Base-by-base conservation (phyloP, 2,797 vertebrate genomes). In the Cryptoblepharus egeriae region DNA sequence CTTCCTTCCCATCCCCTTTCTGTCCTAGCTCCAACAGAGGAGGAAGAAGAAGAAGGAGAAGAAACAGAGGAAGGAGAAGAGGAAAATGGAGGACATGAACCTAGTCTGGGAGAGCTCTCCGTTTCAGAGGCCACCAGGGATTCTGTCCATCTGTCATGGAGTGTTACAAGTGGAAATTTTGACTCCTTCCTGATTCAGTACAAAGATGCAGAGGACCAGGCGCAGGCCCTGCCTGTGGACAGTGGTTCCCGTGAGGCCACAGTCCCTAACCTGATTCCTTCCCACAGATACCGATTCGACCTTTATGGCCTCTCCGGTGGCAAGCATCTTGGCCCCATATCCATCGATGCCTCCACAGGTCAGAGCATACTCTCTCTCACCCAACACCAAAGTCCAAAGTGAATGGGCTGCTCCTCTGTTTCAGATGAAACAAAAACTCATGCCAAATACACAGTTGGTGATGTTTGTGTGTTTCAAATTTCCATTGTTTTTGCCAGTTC, bases 331-430 rank as follows among this genome's bases (percentile, higher is more conserved):
- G 88, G 89, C 22, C 87, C 85, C 1, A 4, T 71, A 15, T 82
- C 87, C 60, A 63, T 35, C 10, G 84, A 88, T 11, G 77, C 81
- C 49, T 82, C 69, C 60, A 91, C 88, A 90, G 87, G 90, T 91
- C 68, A 58, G 80, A 28, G 42, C 3, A 2, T 12, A 10, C 28
- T 5, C 3, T 2, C 30, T 15, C 6, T 22, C 18, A 5, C 11
- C 57, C 8, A 5, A 3, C 6, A 20, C 61, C 28, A n/a, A 32
- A 15, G 60, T 16, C 32, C 55, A 16, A 15, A 67, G 64, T 10
- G 1, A 67, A 67, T 37, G 32, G 64, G 18, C 18, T 67, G 7
- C 18, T 9, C 7, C 30, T 64, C 63, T 35, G 30, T 58, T 24
- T 24, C 5, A 58, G 57, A 20, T 24, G 57, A 24, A 58, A 58